Evolutionary conservation across 2,888 invertebrate species (phyloP), one percentile per base, ranked within the genome.

Genomic region (Netelia melanura): DNA sequence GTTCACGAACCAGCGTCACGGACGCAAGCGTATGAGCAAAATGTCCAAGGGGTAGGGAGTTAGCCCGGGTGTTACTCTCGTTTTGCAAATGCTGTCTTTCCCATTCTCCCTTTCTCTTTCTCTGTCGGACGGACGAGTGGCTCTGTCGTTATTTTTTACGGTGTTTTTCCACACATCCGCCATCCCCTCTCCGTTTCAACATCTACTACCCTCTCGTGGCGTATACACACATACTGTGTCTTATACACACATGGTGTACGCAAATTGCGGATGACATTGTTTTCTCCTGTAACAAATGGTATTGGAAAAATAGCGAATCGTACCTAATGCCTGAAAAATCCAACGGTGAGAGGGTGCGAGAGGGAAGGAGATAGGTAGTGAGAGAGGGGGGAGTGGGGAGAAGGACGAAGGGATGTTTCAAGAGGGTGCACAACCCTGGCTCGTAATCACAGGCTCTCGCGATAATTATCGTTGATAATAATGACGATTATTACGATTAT

Each of bases 281-380:
- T 87, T 90, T 86, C 82, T 68, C 86, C 61, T 82, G 82, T 87
- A 88, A 89, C 86, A 87, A 89, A 89, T 87, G 87, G 84, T 83
- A 89, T 88, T 86, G 86, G 87, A 79, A 87, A 88, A 89, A 81
- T 86, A 82, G 87, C 74, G 70, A 83, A 86, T 84, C 78, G 86
- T 56, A 72, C 70, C 70, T 78, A 86, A 86, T 86, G 77, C 71
- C 82, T 82, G 80, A 86, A 87, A 86, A 85, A 86, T 87, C 71
- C 52, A 74, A 70, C 21, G 65, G 43, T 54, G 43, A 52, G 68
- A 25, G 68, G 54, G 11, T 14, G 11, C 0, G 48, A 11, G 48
- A 14, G 11, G 10, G 14, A 9, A 38, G 11, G 43, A 48, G 62
- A 23, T 61, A 61, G 8, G 6, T 0, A 6, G 0, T 6, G 38